These are phyloP conservation scores for Ips typographus DNA, from an alignment of 1,140 invertebrate genomes.

Conservation along the genomic window DNA sequence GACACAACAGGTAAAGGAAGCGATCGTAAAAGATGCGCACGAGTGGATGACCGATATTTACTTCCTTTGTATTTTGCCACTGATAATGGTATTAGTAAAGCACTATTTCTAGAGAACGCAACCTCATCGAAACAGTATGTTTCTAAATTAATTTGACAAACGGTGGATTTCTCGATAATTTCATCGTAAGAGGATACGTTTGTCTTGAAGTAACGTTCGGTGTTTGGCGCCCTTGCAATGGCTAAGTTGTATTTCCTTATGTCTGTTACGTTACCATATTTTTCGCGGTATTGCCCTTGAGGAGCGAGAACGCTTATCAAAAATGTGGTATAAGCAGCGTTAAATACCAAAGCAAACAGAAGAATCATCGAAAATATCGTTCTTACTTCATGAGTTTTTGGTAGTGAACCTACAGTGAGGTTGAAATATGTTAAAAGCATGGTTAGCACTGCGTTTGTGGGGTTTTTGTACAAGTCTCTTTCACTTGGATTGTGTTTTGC, in stretches of 20 bases:
- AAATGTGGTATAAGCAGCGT: constrained; percentile 23
- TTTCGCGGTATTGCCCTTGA: constrained; percentile 11
- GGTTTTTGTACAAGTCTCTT: constrained; percentile 11
- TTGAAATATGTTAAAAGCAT: constrained; percentile 8
- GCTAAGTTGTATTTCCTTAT: constrained; percentile 12
- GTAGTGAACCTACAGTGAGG: constrained; percentile 3
- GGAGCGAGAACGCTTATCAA: constrained; percentile 20
- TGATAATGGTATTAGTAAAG: constrained; percentile 7
- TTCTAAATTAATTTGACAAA: constrained; percentile 1
- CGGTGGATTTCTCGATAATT: background rate
- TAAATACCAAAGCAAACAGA: constrained; percentile 18
- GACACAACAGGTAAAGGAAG: constrained; percentile 9
- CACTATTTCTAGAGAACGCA: constrained; percentile 14
- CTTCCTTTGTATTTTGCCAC: constrained; percentile 8
- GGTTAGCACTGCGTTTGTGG: background rate
- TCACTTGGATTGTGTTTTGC: constrained; percentile 8
- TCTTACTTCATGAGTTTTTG: constrained; percentile 16
- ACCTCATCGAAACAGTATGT: constrained; percentile 8
- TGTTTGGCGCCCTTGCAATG: constrained; percentile 15
- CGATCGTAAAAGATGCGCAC: constrained; percentile 5
- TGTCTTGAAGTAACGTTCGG: constrained; percentile 17
- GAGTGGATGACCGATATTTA: constrained; percentile 4
- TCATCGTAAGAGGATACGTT: background rate
- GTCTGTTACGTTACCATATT: constrained; percentile 17
- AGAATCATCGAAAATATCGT: constrained; percentile 26